Evolutionary conservation across 2,113 vertebrate species (phyloP).

Genomic region (Pavo muticus): DNA sequence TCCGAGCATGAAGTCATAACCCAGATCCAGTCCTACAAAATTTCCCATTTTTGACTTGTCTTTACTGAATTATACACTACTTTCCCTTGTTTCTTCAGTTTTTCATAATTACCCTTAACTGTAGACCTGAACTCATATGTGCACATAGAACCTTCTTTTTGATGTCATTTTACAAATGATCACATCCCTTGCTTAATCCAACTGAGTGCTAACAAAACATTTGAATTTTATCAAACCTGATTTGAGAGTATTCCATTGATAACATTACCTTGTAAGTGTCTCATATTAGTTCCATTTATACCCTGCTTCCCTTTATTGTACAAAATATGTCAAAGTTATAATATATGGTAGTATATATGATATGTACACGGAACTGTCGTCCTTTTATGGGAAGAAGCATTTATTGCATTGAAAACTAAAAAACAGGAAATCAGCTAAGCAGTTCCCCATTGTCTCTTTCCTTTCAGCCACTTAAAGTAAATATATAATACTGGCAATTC

Average conservation of each 20-base stretch:
- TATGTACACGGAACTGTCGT: neutral
- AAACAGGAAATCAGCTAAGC: neutral
- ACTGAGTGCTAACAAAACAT: neutral
- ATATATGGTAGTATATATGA: neutral
- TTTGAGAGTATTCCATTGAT: neutral
- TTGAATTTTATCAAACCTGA: neutral
- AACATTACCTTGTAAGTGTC: neutral
- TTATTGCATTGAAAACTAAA: neutral
- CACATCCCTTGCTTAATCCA: neutral
- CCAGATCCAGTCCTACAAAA: neutral
- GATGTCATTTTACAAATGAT: neutral
- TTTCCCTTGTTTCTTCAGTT: neutral
- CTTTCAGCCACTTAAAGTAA: neutral
- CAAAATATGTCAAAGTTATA: neutral
- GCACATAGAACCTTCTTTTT: neutral
- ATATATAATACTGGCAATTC: neutral
- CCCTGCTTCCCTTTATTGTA: neutral
- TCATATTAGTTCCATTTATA: neutral
- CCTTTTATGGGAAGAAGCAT: neutral
- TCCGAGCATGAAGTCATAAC: neutral
- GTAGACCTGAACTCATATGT: neutral
- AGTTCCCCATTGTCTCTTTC: neutral
- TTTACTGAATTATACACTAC: neutral
- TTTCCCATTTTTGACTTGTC: neutral
- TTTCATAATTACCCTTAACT: neutral